Evolutionary conservation across 2,113 vertebrate genomes (phyloP).

Genomic region (Turdus rufiventris): DNA sequence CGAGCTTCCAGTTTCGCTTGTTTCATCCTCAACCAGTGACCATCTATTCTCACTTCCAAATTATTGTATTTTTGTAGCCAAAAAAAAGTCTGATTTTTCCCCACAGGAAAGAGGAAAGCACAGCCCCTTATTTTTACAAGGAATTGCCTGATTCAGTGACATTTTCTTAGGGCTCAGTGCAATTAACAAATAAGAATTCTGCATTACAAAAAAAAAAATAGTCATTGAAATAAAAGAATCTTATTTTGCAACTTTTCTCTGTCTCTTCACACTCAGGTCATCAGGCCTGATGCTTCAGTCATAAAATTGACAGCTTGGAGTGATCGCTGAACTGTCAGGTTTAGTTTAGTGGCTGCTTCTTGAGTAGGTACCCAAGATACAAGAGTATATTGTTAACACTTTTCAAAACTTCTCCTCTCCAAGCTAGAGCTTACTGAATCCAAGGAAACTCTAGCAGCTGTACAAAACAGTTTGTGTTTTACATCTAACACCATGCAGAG

Average conservation of each 20-base stretch:
- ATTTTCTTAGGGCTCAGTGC: neutral
- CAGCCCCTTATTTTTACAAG: neutral
- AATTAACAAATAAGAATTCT: neutral
- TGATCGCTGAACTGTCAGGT: neutral
- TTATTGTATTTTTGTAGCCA: neutral
- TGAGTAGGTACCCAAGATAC: neutral
- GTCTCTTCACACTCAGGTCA: neutral
- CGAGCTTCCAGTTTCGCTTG: rapidly evolving
- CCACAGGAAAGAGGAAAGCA: neutral
- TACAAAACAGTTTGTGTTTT: neutral
- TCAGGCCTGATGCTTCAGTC: neutral
- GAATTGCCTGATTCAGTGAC: neutral
- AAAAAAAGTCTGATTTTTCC: neutral
- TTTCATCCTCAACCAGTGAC: neutral
- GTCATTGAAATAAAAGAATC: neutral
- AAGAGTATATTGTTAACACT: neutral
- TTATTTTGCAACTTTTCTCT: neutral
- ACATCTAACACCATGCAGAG: neutral
- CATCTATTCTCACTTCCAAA: neutral
- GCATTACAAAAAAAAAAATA: neutral
- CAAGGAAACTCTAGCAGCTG: neutral
- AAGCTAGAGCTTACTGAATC: neutral
- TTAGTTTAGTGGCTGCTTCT: neutral
- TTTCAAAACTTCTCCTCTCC: neutral
- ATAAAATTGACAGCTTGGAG: neutral